Base-by-base conservation (phyloP, 2,113 vertebrate genomes). In the Raphicerus campestris region DNA sequence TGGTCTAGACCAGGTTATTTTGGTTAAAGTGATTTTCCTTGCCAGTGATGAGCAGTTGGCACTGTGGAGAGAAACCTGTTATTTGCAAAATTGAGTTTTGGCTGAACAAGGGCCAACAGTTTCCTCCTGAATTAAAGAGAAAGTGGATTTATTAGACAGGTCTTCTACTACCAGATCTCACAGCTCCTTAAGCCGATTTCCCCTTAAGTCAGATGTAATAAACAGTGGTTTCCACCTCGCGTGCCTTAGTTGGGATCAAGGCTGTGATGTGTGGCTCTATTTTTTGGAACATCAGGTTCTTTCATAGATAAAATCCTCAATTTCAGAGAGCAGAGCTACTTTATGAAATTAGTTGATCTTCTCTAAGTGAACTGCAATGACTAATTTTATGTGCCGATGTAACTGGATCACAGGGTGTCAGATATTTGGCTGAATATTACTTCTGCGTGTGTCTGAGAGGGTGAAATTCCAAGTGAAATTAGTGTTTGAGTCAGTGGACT, bases 251-350 rank as follows among this genome's bases (percentile, higher is more conserved):
- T 11, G 10, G 13, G 24, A 15, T 82, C 17, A 22, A 7, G 28
- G 4, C 7, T 13, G 15, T 1, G 9, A 70, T 2, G 19, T 8
- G 26, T n/a, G 63, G 14, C 35, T 42, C 17, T 0, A 0, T 32
- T 17, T 47, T 4, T 3, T 2, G 13, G 19, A 78, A n/a, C 1
- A 7, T 20, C 19, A 4, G 8, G 24, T 63, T 75, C 17, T 81
- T 75, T 58, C 7, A 0, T 9, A 49, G n/a, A 30, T n/a, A 19
- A 78, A 55, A 35, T 1, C 30, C 84, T 87, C 22, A 4, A 2
- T 80, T 73, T 24, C 16, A 24, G 53, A 39, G 81, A 66, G 70
- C 16, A 91, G 58, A 42, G 8, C 6, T 16, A 1, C 55, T 47
- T 32, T 10, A 66, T 22, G 51, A 90, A 87, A 42, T 86, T 7